Percentiles rank a stretch among this genome's conserved stretches.
phyloP scores from a whole-genome alignment of 2,888 invertebrate genomes.

The Ochropacha duplaris region DNA sequence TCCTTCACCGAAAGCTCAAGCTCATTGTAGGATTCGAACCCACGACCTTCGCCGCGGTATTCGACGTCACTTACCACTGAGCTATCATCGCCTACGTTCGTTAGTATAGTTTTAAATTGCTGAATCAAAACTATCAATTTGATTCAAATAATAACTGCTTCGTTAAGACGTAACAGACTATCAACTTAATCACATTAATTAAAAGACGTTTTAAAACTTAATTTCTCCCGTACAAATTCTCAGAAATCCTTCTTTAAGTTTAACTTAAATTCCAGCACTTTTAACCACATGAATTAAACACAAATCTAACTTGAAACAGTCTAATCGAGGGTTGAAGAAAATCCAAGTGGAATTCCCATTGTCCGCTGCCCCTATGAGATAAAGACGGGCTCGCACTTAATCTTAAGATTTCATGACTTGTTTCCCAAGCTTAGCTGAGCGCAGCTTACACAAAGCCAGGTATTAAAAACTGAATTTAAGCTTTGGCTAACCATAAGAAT shows the following conservation, averaged over 20 bases:
- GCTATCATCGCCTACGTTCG: too few species aligned
- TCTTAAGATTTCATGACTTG: slow-evolving; percentile 44
- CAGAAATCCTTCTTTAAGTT: background rate
- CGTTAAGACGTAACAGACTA: too few species aligned
- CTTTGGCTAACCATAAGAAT: slow-evolving; percentile 22
- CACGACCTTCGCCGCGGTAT: too few species aligned
- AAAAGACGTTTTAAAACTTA: too few species aligned
- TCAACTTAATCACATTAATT: too few species aligned
- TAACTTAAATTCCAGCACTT: background rate
- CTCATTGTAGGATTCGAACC: too few species aligned
- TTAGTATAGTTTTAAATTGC: too few species aligned
- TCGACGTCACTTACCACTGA: too few species aligned
- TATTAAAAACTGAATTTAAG: slow-evolving; percentile 46
- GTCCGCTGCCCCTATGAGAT: slow-evolving; percentile 35
- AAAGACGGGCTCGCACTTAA: slow-evolving; percentile 39
- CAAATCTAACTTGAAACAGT: slow-evolving; percentile 18
- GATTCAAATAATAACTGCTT: too few species aligned
- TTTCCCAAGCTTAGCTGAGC: slow-evolving; percentile 19
- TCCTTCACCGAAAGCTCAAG: too few species aligned
- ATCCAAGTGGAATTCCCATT: slow-evolving; percentile 25
- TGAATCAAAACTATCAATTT: too few species aligned
- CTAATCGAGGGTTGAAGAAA: slow-evolving; percentile 23
- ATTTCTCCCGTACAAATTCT: too few species aligned
- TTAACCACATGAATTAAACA: background rate
- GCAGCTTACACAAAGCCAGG: slow-evolving; percentile 40